phyloP scores from a whole-genome alignment of 2,113 vertebrate genomes.

The Mobula birostris region DNA sequence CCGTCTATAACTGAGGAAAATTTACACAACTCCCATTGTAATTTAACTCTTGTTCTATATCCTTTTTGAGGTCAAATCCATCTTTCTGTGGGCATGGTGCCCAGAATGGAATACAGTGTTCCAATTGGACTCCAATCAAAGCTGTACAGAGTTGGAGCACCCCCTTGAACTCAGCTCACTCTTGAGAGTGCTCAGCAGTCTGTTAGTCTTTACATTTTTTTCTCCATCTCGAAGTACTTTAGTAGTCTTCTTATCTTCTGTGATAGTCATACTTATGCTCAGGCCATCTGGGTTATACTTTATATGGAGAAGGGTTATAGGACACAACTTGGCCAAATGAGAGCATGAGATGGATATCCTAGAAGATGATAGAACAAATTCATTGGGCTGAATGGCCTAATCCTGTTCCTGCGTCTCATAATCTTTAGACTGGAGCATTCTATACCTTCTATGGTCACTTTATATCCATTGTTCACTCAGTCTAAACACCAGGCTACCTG shows the following conservation, averaged over 20 bases:
- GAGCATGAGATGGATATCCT: too few relatives aligned
- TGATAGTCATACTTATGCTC: not conserved
- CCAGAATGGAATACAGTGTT: not conserved
- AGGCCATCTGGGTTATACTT: too few relatives aligned
- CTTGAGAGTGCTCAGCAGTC: not conserved
- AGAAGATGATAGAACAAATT: too few relatives aligned
- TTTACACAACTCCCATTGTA: not conserved
- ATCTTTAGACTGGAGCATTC: not conserved
- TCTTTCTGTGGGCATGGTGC: too few relatives aligned
- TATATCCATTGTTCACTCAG: too few relatives aligned
- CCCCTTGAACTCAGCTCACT: not conserved
- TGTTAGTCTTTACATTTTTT: not conserved
- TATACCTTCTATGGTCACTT: not conserved
- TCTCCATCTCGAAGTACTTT: not conserved
- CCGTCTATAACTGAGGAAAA: not conserved
- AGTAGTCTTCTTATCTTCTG: not conserved
- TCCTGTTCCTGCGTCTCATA: not conserved
- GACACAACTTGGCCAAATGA: too few relatives aligned
- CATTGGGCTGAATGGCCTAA: too few relatives aligned
- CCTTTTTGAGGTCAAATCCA: not conserved
- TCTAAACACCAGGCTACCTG: not conserved
- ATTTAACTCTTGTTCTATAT: not conserved
- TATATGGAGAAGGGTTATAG: too few relatives aligned
- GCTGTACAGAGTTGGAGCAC: not conserved
- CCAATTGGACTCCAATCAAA: not conserved